Evolutionary conservation across 2,113 vertebrate species (phyloP).

Genomic region (Isurus oxyrinchus): DNA sequence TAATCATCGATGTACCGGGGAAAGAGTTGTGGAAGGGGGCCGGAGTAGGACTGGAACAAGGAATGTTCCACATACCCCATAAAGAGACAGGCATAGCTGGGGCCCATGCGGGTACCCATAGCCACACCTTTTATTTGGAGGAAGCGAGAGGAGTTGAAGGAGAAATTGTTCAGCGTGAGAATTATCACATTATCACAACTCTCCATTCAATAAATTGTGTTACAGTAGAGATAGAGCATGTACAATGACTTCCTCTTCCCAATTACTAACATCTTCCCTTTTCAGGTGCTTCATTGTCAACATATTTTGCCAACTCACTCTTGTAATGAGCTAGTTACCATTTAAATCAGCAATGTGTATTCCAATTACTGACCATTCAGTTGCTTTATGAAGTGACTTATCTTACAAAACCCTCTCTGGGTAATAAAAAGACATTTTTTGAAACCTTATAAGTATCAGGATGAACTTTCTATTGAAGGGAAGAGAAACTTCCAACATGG

Average conservation of each 20-base stretch:
- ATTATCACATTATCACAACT: background rate
- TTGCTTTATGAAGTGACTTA: background rate
- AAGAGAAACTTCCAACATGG: background rate
- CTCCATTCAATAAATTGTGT: slow-evolving; percentile 2
- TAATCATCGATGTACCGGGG: too few relatives aligned
- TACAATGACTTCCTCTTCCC: slow-evolving; percentile 27
- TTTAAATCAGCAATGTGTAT: background rate
- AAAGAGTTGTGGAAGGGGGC: too few relatives aligned
- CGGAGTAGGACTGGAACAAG: too few relatives aligned
- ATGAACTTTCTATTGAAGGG: background rate
- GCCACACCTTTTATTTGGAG: too few relatives aligned
- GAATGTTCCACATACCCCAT: too few relatives aligned
- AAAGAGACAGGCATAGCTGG: too few relatives aligned
- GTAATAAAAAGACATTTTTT: background rate
- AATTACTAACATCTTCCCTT: background rate
- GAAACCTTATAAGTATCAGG: background rate
- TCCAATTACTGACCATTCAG: background rate
- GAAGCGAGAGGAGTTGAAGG: too few relatives aligned
- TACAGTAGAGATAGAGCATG: background rate
- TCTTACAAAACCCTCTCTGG: background rate
- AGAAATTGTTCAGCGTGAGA: too few relatives aligned
- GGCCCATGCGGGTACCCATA: too few relatives aligned
- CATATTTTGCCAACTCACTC: background rate
- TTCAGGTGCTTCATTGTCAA: background rate
- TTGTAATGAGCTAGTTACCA: background rate